Conservation (phyloP, 1,140 invertebrate genomes). For the Lasioglossum baleicum region DNA sequence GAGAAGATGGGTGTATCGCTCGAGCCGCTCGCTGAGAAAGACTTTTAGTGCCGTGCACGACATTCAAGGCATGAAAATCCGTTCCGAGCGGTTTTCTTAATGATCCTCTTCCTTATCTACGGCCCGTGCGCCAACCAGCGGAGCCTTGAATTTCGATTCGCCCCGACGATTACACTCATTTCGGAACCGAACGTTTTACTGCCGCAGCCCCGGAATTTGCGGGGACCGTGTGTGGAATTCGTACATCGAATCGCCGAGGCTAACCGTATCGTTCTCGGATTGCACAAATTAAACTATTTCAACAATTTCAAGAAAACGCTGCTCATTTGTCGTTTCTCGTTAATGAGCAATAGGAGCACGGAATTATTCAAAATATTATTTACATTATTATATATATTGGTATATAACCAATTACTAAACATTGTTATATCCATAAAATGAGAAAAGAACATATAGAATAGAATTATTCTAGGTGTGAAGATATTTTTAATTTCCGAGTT, state of each 20-base stretch:
- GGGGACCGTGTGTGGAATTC: not conserved
- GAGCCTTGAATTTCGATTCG: not conserved
- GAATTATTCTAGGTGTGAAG: too few relatives aligned
- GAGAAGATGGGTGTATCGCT: slow-evolving; percentile 11
- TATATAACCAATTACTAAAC: too few relatives aligned
- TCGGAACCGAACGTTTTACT: not conserved
- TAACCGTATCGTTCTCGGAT: not conserved
- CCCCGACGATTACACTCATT: not conserved
- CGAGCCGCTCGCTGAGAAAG: not conserved
- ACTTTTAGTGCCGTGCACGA: slow-evolving; percentile 1
- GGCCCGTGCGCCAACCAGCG: too few relatives aligned
- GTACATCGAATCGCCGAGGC: not conserved
- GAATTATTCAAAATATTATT: too few relatives aligned
- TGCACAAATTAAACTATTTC: too few relatives aligned
- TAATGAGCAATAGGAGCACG: too few relatives aligned
- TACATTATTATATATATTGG: too few relatives aligned
- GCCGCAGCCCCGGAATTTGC: not conserved
- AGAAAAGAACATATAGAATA: too few relatives aligned
- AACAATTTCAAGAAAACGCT: too few relatives aligned
- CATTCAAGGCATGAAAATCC: not conserved
- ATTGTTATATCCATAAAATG: too few relatives aligned
- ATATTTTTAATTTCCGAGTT: too few relatives aligned
- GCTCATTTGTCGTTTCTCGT: too few relatives aligned
- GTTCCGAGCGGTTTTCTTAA: slow-evolving; percentile 1
- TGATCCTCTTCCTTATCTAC: not conserved